Evolutionary conservation across 92 coral and sea anemone species (phyloP), one percentile per base, ranked within the genome.

Genomic region (Desmophyllum pertusum): DNA sequence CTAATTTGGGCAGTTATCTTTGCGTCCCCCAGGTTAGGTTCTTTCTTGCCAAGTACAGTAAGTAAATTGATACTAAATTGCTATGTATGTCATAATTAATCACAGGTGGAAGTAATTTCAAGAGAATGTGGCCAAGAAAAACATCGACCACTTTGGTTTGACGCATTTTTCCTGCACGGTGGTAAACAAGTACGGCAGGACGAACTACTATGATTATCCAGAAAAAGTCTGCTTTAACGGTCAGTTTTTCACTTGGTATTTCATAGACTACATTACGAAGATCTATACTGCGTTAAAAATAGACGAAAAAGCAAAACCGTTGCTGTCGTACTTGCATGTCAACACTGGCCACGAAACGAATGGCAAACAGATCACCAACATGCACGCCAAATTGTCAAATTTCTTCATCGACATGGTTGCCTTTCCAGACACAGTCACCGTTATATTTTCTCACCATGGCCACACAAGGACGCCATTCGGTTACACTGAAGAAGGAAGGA

Each of bases 131-230:
- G 62, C 43, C 40, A 84, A 85, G 42, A 84, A 84, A 45, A 73
- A 84, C 33, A 83, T 88, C 30, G 96, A 93, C 52, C 87, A 85
- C 50, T 75, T 76, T 38, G 93, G 92, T 5, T 68, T 93, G 70
- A 84, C 91, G 4, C 96, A 93, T 67, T 84, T 90, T 50, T 71
- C 96, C 27, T 93, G 93, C 41, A 75, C 84, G 33, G 96, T 93
- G 25, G 71, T 93, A 53, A 83, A 88, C 27, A 67, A 75, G 46
- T 82, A 85, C 31, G 81, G 81, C 33, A 67, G 25, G 11, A 79
- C 96, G 30, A 90, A 81, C 38, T 92, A 85, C 80, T 86, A 76
- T 59, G 93, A 90, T 46, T 27, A 29, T 35, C 96, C 96, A 14
- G 51, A 81, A 1, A 66, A 73, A 13, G 88, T 93, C 27, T 93